Evolutionary conservation across 2,113 vertebrate species (phyloP), one percentile per base, ranked within the genome.

Genomic region (Alosa alosa): DNA sequence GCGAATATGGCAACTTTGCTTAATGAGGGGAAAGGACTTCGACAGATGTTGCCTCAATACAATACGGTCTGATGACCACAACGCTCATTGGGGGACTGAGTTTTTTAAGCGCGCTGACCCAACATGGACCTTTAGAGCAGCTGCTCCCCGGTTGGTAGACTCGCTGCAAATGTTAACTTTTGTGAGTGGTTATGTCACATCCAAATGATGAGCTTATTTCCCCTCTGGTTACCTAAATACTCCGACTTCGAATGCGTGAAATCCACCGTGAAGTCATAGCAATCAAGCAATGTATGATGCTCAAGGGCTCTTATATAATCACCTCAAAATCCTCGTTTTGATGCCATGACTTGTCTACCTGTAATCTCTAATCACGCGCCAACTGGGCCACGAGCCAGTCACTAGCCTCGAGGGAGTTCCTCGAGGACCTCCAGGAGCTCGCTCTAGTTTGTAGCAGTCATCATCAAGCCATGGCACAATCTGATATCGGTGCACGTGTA

Each of bases 401-500:
- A 39, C 25, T 11, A 39, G 68, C 68, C 68, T 75, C 22, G 68
- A 75, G 68, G 68, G 0, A 75, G 25, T 75, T 75, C 68, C 68
- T 75, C 68, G 31, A 75, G 25, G 25, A 39, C 68, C 31, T 31
- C 68, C 3, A 10, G 68, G 31, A 75, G 68, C 68, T 39, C 68
- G 7, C 68, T 75, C 68, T n/a, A 0, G 31, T 75, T 15, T 39
- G 68, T 39, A 75, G 25, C 57, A 31, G 44, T 31, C 31, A 31
- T 87, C 39, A 85, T 89, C 85, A 83, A 89, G 89, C 92, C 88
- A 45, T 57, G 91, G 90, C 86, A 39, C 87, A 91, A 92, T 93
- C 92, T 90, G 93, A 94, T 94, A 88, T 89, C 87, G 60, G 49
- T 81, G 75, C 89, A 90, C 89, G 88, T 92, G 90, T 84, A 83